Evolutionary conservation across 2,888 invertebrate genomes (phyloP), one percentile per base, ranked within the genome.

Genomic region (Parnassius mnemosyne): DNA sequence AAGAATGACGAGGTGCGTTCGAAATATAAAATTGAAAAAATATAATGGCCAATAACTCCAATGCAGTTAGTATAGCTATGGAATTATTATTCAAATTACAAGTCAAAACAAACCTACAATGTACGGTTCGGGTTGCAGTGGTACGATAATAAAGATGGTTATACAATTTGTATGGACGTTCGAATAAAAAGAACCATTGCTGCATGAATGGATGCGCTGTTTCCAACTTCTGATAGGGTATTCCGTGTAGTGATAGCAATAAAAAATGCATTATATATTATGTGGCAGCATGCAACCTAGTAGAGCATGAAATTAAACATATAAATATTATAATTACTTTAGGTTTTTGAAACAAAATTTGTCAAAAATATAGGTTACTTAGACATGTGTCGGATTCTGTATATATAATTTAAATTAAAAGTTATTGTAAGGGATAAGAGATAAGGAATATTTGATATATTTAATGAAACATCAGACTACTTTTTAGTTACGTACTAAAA

Each of bases 191-290:
- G 84, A 85, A 75, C 70, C 70, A 76, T 83, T 78, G 74, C 78
- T 77, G 83, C 83, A 85, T 89, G 82, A 89, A 89, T 88, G 85
- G 84, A 68, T 74, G 71, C 81, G 77, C 82, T 89, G 89, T 89
- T 83, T 72, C 71, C 75, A 71, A 72, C 73, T 74, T 72, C 66
- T 57, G 66, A 61, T 64, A 72, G 63, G 65, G 68, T 76, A 85
- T 81, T 85, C 83, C 75, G 78, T 80, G 71, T 72, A 61, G 65
- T 50, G 52, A 73, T 78, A 57, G 71, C 65, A 57, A 69, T 68
- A 42, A 53, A n/a, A 46, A 46, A n/a, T 46, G 7, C 12, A 46
- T 46, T 11, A 0, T 1, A 34, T 34, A 34, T 34, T 34, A 34
- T 34, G 7, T 34, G 34, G 34, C 7, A 34, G 34, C 34, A 34